Evolutionary conservation across 2,888 invertebrate genomes (phyloP).

Genomic region (Eristalis tenax): DNA sequence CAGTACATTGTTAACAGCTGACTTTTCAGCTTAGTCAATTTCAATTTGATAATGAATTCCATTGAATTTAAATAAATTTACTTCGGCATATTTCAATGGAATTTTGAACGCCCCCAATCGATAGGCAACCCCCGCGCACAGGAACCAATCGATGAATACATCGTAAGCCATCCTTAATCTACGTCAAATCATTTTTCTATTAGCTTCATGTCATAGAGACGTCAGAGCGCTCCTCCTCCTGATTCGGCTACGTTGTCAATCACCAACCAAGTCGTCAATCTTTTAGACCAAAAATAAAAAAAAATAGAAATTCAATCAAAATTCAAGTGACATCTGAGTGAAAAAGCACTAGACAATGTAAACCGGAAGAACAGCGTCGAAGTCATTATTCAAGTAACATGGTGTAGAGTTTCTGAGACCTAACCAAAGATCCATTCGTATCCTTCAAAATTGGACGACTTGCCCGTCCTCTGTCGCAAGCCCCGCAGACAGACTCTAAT

Average conservation of each 20-base stretch:
- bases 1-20: neutral
- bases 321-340: neutral
- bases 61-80: no score
- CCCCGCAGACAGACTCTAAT: neutral
- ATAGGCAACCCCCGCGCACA: neutral
- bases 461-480: neutral
- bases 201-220: neutral
- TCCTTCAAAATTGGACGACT: slow-evolving; percentile 35
- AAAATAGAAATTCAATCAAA: neutral
- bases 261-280: neutral
- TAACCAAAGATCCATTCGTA: slow-evolving; percentile 30
- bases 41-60: no score
- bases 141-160: neutral
- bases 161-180: neutral
- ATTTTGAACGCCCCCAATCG: neutral
- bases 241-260: neutral
- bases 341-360: neutral
- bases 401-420: neutral
- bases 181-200: neutral
- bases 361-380: neutral
- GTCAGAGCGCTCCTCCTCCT: neutral
- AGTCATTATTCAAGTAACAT: neutral
- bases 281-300: neutral
- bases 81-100: no score
- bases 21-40: neutral